Percentiles rank a stretch among this genome's conserved stretches.
These are phyloP conservation scores for Salvelinus sp. DNA, from an alignment of 2,113 vertebrate genomes.

Conservation along the genomic window DNA sequence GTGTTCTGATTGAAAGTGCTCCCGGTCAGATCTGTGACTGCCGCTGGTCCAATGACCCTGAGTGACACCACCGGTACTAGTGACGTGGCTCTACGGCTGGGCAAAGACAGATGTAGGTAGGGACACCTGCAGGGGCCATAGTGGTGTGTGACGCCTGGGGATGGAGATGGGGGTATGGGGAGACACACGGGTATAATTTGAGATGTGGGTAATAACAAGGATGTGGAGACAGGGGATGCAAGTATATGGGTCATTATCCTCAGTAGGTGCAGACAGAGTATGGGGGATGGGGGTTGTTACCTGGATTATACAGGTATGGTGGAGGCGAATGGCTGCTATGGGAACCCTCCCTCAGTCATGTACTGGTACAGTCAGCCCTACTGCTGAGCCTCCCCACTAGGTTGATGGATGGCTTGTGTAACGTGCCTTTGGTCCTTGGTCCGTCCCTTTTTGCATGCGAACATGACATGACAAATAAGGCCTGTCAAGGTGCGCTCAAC, in stretches of 20 bases:
- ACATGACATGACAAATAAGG: slow-evolving; percentile 17
- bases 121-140: slow-evolving; percentile 12
- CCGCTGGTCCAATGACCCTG: background rate
- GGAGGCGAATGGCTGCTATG: background rate
- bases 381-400: background rate
- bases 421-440: slow-evolving; percentile 4
- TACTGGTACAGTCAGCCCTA: background rate
- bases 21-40: slow-evolving; percentile 6
- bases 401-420: background rate
- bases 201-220: slow-evolving; percentile 32
- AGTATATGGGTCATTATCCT: slow-evolving; percentile 41
- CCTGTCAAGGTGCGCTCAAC: slow-evolving; percentile 8
- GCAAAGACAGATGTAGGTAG: slow-evolving; percentile 15
- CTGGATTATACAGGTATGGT: slow-evolving; percentile 20
- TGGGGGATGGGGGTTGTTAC: slow-evolving; percentile 17
- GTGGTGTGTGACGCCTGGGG: background rate
- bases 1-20: slow-evolving; percentile 13
- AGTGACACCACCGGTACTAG: background rate
- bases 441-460: slow-evolving; percentile 11
- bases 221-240: slow-evolving; percentile 5
- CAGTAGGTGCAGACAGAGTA: background rate
- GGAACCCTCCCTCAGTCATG: background rate
- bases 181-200: slow-evolving; percentile 20
- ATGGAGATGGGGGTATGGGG: too few species aligned
- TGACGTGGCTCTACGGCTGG: background rate